These are phyloP conservation scores for Ornithorhynchus anatinus DNA, from an alignment of 2,113 vertebrate species.

Conservation along the genomic window DNA sequence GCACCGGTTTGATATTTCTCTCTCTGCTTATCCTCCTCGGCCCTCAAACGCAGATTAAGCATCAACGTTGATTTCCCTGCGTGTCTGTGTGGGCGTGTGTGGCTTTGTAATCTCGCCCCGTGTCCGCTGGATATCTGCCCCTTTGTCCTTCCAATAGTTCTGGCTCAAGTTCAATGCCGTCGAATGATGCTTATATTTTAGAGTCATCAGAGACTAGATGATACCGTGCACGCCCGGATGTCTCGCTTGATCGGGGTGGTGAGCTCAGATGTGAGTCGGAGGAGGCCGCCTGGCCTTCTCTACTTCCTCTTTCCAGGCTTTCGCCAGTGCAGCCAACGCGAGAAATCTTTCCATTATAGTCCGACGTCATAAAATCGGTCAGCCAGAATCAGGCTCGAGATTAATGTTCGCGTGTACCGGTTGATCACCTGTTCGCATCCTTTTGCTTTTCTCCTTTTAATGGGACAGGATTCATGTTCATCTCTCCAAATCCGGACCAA, in stretches of 20 bases:
- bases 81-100: slow-evolving; percentile 17
- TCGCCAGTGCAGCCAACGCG: neutral
- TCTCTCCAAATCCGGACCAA: slow-evolving; percentile 48
- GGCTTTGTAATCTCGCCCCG: slow-evolving; percentile 27
- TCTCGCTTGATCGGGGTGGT: slow-evolving; percentile 37
- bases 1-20: slow-evolving; percentile 50
- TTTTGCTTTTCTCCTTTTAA: slow-evolving; percentile 15
- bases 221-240: slow-evolving; percentile 40
- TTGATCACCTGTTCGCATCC: slow-evolving; percentile 3
- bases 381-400: slow-evolving; percentile 11
- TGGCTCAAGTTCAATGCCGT: slow-evolving; percentile 52
- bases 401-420: slow-evolving; percentile 23
- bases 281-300: slow-evolving; percentile 17
- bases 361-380: slow-evolving; percentile 13
- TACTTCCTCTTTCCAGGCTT: slow-evolving; percentile 22
- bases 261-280: slow-evolving; percentile 25
- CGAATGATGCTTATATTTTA: slow-evolving; percentile 42
- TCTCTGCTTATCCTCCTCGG: slow-evolving; percentile 65
- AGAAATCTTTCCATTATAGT: slow-evolving; percentile 7
- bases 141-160: slow-evolving; percentile 44
- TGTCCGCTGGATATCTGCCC: slow-evolving; percentile 40
- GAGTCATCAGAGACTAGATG: slow-evolving; percentile 46
- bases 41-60: slow-evolving; percentile 66
- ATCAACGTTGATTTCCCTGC: slow-evolving; percentile 17
- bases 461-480: slow-evolving; percentile 24